phyloP scores from a whole-genome alignment of 2,113 vertebrate species.

The Nanger granti region DNA sequence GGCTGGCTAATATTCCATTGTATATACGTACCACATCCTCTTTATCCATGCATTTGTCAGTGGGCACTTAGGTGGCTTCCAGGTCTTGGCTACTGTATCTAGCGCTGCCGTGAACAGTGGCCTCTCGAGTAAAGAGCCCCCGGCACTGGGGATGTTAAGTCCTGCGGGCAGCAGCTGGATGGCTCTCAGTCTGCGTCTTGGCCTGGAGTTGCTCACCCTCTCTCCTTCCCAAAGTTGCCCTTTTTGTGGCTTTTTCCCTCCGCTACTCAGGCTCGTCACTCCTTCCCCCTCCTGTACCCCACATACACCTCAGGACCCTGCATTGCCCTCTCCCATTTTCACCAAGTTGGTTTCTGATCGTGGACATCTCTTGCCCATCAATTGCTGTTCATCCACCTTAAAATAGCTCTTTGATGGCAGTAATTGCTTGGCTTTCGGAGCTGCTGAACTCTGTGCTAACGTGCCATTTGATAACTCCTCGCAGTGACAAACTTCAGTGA shows the following conservation, averaged over 20 bases:
- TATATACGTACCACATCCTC: not conserved
- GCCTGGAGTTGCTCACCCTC: fast-evolving
- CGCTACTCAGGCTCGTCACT: fast-evolving
- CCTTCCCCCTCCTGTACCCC: not conserved
- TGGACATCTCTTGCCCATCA: not conserved
- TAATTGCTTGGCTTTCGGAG: not conserved
- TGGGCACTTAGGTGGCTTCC: not conserved
- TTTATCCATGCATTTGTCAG: not conserved
- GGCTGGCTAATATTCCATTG: not conserved
- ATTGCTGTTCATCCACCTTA: not conserved
- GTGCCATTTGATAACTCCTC: not conserved
- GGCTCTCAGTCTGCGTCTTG: not conserved
- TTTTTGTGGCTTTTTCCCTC: not conserved
- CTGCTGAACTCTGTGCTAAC: not conserved
- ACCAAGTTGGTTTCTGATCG: not conserved
- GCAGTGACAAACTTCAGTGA: not conserved
- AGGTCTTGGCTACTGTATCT: not conserved
- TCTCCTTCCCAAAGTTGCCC: not conserved
- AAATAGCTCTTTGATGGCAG: not conserved
- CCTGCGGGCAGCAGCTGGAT: fast-evolving
- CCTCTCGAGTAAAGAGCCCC: not conserved
- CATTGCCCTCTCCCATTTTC: not conserved
- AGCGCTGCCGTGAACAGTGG: not conserved
- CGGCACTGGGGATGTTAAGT: fast-evolving
- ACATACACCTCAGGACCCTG: not conserved